A percentile compares a stretch with the other conserved stretches of the same genome.
Conservation (phyloP, 2,888 invertebrate species). For the Conchocele bisecta region DNA sequence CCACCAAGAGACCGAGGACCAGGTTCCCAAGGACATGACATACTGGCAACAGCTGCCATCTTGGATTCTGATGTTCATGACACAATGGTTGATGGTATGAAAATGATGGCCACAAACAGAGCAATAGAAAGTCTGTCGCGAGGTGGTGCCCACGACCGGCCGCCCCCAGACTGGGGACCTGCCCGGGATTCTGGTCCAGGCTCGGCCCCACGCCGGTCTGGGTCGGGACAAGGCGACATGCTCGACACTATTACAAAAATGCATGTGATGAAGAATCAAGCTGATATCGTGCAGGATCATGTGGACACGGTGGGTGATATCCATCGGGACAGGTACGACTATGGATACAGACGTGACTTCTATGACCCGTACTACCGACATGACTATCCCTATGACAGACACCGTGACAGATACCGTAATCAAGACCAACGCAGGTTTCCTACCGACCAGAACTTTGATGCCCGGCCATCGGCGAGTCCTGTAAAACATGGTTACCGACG, state of each 20-base stretch:
- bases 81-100: slow-evolving; percentile 8
- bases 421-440: slow-evolving; percentile 25
- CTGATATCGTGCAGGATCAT: slow-evolving; percentile 20
- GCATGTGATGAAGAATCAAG: slow-evolving; percentile 2
- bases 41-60: slow-evolving; percentile 23
- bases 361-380: not conserved
- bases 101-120: not conserved
- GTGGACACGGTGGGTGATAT: slow-evolving; percentile 15
- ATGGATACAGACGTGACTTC: not conserved
- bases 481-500: too few relatives aligned
- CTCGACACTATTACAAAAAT: slow-evolving; percentile 5
- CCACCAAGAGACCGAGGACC: not conserved
- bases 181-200: slow-evolving; percentile 1
- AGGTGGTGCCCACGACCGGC: not conserved
- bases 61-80: slow-evolving; percentile 1
- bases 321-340: slow-evolving; percentile 1
- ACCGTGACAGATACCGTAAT: not conserved
- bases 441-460: slow-evolving; percentile 7
- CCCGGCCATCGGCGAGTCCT: too few relatives aligned
- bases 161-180: not conserved
- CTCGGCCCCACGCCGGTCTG: not conserved
- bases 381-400: not conserved
- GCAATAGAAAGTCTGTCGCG: not conserved
- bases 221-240: not conserved
- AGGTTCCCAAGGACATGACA: slow-evolving; percentile 6